Conservation (phyloP, 2,113 vertebrate genomes). For the Gobiocypris rarus region DNA sequence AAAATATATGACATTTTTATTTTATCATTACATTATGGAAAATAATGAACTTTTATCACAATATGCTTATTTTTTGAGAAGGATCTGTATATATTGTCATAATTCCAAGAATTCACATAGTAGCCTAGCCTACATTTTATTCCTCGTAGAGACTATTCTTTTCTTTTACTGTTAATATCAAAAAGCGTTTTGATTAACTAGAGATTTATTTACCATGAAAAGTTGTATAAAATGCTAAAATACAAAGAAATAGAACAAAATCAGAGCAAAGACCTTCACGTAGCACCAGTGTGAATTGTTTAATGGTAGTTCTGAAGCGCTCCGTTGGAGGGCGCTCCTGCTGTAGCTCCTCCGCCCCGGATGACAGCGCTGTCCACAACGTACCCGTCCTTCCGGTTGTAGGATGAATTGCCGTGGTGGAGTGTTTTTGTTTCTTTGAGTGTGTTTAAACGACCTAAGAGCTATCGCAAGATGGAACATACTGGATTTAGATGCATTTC, state of each 20-base stretch:
- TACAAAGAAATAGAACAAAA: not conserved
- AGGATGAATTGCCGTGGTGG: not conserved
- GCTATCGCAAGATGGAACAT: too few relatives aligned
- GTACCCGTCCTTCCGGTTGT: constrained; percentile 47
- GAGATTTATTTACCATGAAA: not conserved
- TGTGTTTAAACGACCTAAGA: too few relatives aligned
- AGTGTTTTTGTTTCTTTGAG: not conserved
- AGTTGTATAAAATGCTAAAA: not conserved
- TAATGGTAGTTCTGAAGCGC: not conserved
- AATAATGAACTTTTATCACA: too few relatives aligned
- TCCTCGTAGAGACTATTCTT: too few relatives aligned
- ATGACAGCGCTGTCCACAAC: constrained; percentile 25
- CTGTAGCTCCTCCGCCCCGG: constrained; percentile 28
- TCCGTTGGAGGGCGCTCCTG: not conserved
- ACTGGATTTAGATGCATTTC: not conserved
- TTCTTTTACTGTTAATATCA: too few relatives aligned
- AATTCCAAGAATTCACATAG: too few relatives aligned
- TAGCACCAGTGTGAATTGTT: too few relatives aligned
- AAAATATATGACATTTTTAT: too few relatives aligned
- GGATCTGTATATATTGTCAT: too few relatives aligned
- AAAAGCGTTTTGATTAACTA: not conserved
- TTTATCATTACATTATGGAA: too few relatives aligned
- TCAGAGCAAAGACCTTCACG: not conserved
- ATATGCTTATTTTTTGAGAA: too few relatives aligned
- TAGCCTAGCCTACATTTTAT: too few relatives aligned